phyloP scores from a whole-genome alignment of 1,140 invertebrate species.

The Gonioctena quinquepunctata region DNA sequence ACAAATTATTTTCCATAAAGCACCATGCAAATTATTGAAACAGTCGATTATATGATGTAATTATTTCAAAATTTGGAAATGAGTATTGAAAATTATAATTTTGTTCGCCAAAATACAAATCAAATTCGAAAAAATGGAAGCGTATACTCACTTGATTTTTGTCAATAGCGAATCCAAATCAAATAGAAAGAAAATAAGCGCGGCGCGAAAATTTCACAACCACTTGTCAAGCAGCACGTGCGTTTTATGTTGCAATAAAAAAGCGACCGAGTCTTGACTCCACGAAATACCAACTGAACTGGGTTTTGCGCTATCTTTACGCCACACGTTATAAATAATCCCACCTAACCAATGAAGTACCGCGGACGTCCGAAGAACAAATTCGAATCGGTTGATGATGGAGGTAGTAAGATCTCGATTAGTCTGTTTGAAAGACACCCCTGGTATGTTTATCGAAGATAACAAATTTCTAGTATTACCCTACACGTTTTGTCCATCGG shows the following conservation, averaged over 20 bases:
- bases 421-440: too few relatives aligned
- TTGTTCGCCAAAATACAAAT: too few relatives aligned
- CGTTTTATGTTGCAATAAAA: neutral
- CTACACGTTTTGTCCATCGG: too few relatives aligned
- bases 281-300: constrained; percentile 12
- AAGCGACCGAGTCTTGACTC: neutral
- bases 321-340: constrained; percentile 5
- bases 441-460: too few relatives aligned
- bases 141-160: neutral
- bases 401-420: neutral
- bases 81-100: too few relatives aligned
- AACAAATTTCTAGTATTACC: too few relatives aligned
- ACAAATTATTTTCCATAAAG: too few relatives aligned
- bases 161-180: neutral
- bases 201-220: neutral
- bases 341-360: neutral
- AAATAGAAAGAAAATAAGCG: neutral
- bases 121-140: too few relatives aligned
- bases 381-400: neutral
- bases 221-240: constrained; percentile 1
- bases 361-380: neutral
- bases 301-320: constrained; percentile 10
- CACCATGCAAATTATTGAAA: too few relatives aligned
- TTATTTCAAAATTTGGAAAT: too few relatives aligned
- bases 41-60: too few relatives aligned